phyloP scores from a whole-genome alignment of 2,888 invertebrate species.

The Lithophane leautieri region DNA sequence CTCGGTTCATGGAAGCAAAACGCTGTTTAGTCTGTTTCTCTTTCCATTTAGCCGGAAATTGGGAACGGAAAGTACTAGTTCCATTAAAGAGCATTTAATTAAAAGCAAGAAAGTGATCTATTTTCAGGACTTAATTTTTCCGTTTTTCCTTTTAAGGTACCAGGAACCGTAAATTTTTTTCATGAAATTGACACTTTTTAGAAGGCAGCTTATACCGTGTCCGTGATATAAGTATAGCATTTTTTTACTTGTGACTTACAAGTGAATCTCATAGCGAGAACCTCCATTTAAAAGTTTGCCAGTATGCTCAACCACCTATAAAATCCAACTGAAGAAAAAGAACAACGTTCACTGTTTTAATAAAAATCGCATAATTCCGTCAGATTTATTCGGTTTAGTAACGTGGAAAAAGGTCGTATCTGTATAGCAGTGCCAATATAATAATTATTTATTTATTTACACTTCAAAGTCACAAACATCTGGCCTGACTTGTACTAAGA shows the following conservation, averaged over 20 bases:
- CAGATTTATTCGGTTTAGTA: not conserved
- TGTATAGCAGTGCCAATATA: not conserved
- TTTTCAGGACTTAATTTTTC: not conserved
- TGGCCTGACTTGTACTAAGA: no score
- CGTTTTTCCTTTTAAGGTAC: no score
- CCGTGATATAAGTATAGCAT: no score
- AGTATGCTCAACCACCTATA: not conserved
- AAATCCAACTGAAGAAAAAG: not conserved
- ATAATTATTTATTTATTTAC: no score
- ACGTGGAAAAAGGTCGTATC: not conserved
- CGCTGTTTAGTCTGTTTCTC: not conserved
- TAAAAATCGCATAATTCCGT: not conserved
- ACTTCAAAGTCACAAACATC: no score
- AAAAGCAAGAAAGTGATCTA: not conserved
- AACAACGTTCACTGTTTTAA: not conserved
- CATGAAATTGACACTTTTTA: no score
- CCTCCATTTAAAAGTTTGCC: not conserved
- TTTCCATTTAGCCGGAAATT: not conserved
- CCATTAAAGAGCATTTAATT: not conserved
- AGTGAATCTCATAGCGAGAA: not conserved
- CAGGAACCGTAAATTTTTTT: no score
- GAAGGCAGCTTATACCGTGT: no score
- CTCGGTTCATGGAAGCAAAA: not conserved
- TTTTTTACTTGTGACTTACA: no score
- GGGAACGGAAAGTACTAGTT: not conserved